Percentiles rank a stretch among this genome's conserved stretches.
phyloP scores from a whole-genome alignment of 2,888 invertebrate genomes.

The Opisthograptis luteolata region DNA sequence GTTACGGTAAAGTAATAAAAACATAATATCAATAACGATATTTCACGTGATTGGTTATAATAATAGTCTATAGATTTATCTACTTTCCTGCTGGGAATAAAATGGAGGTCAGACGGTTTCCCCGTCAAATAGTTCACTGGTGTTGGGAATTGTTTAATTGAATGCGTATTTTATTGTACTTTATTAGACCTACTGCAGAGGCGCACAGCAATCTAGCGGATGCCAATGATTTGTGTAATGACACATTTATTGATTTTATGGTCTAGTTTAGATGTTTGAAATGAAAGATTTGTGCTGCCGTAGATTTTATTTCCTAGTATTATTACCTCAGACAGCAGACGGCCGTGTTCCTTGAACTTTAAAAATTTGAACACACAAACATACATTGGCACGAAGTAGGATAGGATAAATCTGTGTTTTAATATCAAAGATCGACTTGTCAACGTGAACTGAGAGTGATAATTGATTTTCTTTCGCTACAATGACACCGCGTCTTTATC shows the following conservation, averaged over 20 bases:
- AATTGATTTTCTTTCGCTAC: too few species aligned
- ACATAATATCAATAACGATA: slow-evolving; percentile 37
- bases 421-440: too few species aligned
- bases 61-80: slow-evolving; percentile 15
- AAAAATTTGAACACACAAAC: too few species aligned
- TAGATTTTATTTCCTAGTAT: not conserved
- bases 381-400: too few species aligned
- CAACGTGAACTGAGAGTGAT: too few species aligned
- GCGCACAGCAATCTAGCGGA: slow-evolving; percentile 1
- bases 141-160: slow-evolving; percentile 11
- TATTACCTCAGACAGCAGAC: too few species aligned
- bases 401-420: too few species aligned
- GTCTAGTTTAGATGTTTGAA: not conserved
- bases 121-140: slow-evolving; percentile 23
- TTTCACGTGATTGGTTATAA: slow-evolving; percentile 35
- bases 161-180: slow-evolving; percentile 27
- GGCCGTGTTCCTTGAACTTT: too few species aligned
- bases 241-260: slow-evolving; percentile 1
- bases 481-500: too few species aligned
- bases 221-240: slow-evolving; percentile 1
- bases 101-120: slow-evolving; percentile 31
- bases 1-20: slow-evolving; percentile 34
- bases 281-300: not conserved
- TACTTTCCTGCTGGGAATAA: slow-evolving; percentile 32
- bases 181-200: slow-evolving; percentile 10